phyloP scores from a whole-genome alignment of 2,797 vertebrate species.

The Lepidocolaptes lacrymiger region DNA sequence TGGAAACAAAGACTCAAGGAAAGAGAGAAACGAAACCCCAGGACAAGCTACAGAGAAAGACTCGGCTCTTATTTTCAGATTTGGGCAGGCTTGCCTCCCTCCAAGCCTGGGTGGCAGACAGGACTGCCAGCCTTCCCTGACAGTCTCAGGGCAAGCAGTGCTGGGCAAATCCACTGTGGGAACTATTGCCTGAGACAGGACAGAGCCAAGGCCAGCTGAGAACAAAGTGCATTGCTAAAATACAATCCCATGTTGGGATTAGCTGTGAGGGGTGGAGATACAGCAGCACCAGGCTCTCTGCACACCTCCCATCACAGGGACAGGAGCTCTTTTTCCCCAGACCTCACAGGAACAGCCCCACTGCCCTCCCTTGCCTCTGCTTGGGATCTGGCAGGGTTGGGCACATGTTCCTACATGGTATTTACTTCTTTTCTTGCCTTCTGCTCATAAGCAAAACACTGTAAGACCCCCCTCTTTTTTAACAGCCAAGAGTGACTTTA shows the following conservation, averaged over 20 bases:
- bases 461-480: not conserved
- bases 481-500: not conserved
- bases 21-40: slow-evolving; percentile 2
- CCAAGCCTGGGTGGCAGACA: not conserved
- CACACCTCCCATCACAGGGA: accelerated
- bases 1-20: slow-evolving; percentile 34
- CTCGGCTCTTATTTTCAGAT: not conserved
- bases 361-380: not conserved
- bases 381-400: not conserved
- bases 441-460: not conserved
- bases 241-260: not conserved
- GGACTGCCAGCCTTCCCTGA: not conserved
- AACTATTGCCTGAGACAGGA: accelerated
- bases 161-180: not conserved
- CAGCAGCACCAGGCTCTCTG: accelerated
- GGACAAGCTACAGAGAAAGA: not conserved
- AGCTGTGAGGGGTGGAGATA: not conserved
- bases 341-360: not conserved
- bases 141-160: accelerated
- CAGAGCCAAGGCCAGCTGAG: not conserved
- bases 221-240: not conserved
- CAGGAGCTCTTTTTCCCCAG: not conserved
- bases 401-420: not conserved
- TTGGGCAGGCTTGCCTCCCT: not conserved
- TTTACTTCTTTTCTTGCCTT: not conserved